Conservation (phyloP, 2,888 invertebrate genomes). For the Epirrita christyi region DNA sequence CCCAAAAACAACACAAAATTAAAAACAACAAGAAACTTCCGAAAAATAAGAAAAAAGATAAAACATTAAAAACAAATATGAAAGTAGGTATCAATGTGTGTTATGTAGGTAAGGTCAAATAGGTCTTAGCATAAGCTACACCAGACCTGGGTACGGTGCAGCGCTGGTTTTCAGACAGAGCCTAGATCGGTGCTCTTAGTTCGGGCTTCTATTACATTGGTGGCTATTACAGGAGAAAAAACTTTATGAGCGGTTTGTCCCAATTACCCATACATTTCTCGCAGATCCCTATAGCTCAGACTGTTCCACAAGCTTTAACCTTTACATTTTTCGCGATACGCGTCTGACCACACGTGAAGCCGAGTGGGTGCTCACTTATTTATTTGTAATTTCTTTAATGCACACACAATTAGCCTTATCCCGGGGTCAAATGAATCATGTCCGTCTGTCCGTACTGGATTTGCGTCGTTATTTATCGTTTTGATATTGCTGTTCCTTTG, state of each 20-base stretch:
- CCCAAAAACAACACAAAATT: no score
- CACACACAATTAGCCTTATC: slow-evolving; percentile 36
- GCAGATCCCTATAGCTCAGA: not conserved
- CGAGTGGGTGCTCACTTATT: slow-evolving; percentile 56
- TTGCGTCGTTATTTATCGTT: slow-evolving; percentile 18
- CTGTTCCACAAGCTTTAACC: slow-evolving; percentile 13
- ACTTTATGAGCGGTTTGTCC: no score
- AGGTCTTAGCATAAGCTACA: no score
- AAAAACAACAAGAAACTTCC: no score
- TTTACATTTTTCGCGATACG: slow-evolving; percentile 25
- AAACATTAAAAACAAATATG: no score
- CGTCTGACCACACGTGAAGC: slow-evolving; percentile 57
- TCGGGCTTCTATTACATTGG: no score
- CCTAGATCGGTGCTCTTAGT: no score
- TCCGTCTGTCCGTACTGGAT: slow-evolving; percentile 14
- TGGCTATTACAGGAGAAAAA: not conserved
- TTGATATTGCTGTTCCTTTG: slow-evolving; percentile 1
- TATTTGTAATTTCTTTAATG: slow-evolving; percentile 50
- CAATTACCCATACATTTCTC: not conserved
- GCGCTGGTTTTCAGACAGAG: not conserved
- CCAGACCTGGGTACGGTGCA: no score
- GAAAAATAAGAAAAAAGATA: no score
- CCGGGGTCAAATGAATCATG: slow-evolving; percentile 26
- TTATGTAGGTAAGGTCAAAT: no score
- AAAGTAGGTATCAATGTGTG: no score